phyloP scores from a whole-genome alignment of 2,888 invertebrate genomes.

The Gerris lacustris region DNA sequence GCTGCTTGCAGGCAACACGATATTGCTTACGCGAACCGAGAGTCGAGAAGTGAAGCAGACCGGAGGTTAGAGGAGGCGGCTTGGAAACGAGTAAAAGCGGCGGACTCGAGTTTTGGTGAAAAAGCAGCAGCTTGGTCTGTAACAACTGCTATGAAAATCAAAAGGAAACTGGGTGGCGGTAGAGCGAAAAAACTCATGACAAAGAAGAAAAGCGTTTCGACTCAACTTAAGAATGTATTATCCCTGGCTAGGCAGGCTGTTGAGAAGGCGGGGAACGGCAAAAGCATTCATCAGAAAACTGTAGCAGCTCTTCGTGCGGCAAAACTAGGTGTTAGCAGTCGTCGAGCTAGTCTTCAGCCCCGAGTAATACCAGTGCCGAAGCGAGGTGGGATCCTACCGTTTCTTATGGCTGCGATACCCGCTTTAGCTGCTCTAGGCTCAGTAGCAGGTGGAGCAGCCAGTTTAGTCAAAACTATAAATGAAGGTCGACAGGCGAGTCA shows the following conservation, averaged over 20 bases:
- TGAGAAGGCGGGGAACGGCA: too few species aligned
- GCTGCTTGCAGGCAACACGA: constrained; percentile 31
- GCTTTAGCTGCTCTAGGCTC: constrained; percentile 6
- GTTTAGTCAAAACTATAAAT: too few species aligned
- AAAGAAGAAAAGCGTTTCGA: too few species aligned
- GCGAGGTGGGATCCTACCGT: constrained; percentile 7
- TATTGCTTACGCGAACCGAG: neutral
- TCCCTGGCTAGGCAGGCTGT: too few species aligned
- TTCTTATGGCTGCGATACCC: constrained; percentile 1
- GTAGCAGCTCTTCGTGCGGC: too few species aligned
- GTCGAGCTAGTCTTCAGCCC: neutral
- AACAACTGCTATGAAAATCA: constrained; percentile 24
- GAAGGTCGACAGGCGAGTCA: too few species aligned
- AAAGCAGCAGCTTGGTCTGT: constrained; percentile 21
- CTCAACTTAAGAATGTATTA: too few species aligned
- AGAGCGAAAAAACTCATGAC: neutral
- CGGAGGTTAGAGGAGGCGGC: constrained; percentile 15
- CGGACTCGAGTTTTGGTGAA: constrained; percentile 20
- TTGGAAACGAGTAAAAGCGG: constrained; percentile 22
- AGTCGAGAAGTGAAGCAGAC: constrained; percentile 19
- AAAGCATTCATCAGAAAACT: too few species aligned
- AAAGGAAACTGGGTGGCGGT: constrained; percentile 24
- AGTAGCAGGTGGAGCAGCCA: neutral
- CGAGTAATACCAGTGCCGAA: constrained; percentile 4
- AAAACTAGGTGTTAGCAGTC: too few species aligned